A percentile compares a stretch with the other conserved stretches of the same genome.
Conservation (phyloP, 2,113 vertebrate genomes). For the Perognathus longimembris region DNA sequence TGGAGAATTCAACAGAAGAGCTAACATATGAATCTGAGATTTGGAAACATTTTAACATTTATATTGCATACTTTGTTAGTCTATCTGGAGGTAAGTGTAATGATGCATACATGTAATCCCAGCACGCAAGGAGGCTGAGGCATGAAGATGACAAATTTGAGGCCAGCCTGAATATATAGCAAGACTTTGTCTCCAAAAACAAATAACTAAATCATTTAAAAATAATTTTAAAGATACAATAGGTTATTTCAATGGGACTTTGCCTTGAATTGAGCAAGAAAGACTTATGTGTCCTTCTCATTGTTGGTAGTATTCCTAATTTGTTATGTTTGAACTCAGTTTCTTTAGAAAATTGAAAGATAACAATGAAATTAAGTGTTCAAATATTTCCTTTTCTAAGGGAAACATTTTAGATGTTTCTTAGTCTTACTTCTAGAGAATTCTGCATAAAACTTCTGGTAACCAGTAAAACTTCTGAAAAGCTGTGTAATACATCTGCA, state of each 20-base stretch:
- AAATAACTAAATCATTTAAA: no score
- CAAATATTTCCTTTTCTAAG: constrained; percentile 46
- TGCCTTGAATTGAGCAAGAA: constrained; percentile 38
- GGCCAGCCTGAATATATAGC: no score
- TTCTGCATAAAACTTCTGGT: constrained; percentile 52
- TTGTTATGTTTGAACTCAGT: constrained; percentile 21
- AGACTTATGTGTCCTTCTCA: constrained; percentile 31
- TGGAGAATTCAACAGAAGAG: constrained; percentile 32
- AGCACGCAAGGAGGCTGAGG: no score
- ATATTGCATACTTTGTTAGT: constrained; percentile 46
- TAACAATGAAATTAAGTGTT: constrained; percentile 32
- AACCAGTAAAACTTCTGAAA: constrained; percentile 54
- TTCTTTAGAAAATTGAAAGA: not conserved
- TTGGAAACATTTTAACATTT: constrained; percentile 40
- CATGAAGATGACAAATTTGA: no score
- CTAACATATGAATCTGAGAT: constrained; percentile 28
- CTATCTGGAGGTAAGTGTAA: constrained; percentile 44
- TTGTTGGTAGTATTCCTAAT: not conserved
- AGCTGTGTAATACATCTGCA: constrained; percentile 37
- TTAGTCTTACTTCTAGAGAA: constrained; percentile 45
- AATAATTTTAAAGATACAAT: not conserved
- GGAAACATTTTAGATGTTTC: constrained; percentile 2
- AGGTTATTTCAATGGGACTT: constrained; percentile 58
- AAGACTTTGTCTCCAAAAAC: no score
- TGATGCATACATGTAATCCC: no score